phyloP scores from a whole-genome alignment of 2,113 vertebrate species.

The Myrmophylax atrothorax region DNA sequence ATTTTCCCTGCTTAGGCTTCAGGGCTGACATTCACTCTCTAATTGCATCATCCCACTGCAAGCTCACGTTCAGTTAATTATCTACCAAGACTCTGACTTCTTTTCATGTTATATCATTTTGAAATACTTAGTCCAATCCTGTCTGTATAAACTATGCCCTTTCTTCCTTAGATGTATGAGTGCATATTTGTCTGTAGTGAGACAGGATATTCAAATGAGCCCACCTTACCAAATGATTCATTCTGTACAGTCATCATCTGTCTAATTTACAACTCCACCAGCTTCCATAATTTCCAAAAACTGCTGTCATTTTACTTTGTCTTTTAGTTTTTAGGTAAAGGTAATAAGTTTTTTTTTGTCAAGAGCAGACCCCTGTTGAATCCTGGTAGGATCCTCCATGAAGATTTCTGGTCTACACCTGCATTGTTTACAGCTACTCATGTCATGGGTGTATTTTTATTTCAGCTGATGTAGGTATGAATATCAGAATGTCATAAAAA shows the following conservation, averaged over 20 bases:
- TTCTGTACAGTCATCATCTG: neutral
- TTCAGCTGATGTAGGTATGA: neutral
- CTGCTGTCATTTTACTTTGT: neutral
- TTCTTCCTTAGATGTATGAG: neutral
- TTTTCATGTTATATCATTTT: slow-evolving; percentile 39
- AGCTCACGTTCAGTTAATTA: slow-evolving; percentile 45
- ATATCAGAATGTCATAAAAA: neutral
- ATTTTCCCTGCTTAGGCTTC: slow-evolving; percentile 16
- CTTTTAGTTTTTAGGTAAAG: neutral
- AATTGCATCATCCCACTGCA: slow-evolving; percentile 21
- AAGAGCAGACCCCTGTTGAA: neutral
- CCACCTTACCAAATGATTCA: neutral
- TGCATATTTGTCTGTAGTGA: neutral
- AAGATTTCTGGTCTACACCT: neutral
- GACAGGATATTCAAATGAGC: neutral
- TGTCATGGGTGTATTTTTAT: neutral
- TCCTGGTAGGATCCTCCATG: neutral
- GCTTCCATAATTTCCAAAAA: neutral
- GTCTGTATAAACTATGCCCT: slow-evolving; percentile 1
- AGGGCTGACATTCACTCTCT: slow-evolving; percentile 19
- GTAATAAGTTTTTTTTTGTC: neutral
- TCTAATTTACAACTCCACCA: neutral
- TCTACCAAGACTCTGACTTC: slow-evolving; percentile 1
- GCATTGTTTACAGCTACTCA: neutral
- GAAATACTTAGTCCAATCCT: slow-evolving; percentile 20